These are phyloP conservation scores for Periophthalmodon schlosseri DNA, from an alignment of 2,113 vertebrate species.

Conservation along the genomic window DNA sequence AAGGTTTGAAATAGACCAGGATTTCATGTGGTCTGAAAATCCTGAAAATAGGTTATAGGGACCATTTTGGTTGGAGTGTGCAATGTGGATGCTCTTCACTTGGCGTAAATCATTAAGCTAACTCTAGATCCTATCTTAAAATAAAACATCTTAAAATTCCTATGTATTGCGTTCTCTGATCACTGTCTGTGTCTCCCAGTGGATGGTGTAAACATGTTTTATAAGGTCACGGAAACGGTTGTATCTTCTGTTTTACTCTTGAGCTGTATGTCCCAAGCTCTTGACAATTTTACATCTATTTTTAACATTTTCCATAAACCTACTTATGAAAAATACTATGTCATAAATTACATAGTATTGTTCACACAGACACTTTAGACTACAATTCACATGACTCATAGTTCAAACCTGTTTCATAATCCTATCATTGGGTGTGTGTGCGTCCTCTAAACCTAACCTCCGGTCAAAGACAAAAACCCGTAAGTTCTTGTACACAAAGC, in stretches of 20 bases:
- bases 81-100: no score
- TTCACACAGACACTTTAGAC: constrained; percentile 8
- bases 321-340: background rate
- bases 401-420: constrained; percentile 28
- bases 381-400: constrained; percentile 27
- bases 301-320: background rate
- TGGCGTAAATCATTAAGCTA: background rate
- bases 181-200: no score
- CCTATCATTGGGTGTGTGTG: background rate
- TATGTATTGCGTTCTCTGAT: background rate
- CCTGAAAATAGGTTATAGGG: no score
- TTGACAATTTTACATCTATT: no score
- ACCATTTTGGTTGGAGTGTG: background rate
- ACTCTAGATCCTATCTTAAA: background rate
- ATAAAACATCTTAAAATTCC: no score
- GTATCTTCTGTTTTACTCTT: background rate
- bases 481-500: background rate
- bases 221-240: background rate
- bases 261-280: no score
- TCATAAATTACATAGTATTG: background rate
- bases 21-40: no score
- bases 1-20: no score
- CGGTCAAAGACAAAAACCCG: constrained; percentile 2
- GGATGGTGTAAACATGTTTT: background rate
- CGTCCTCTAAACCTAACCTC: constrained; percentile 14